Conservation (phyloP, 2,797 vertebrate species). For the Melanotaenia parkinsoni region DNA sequence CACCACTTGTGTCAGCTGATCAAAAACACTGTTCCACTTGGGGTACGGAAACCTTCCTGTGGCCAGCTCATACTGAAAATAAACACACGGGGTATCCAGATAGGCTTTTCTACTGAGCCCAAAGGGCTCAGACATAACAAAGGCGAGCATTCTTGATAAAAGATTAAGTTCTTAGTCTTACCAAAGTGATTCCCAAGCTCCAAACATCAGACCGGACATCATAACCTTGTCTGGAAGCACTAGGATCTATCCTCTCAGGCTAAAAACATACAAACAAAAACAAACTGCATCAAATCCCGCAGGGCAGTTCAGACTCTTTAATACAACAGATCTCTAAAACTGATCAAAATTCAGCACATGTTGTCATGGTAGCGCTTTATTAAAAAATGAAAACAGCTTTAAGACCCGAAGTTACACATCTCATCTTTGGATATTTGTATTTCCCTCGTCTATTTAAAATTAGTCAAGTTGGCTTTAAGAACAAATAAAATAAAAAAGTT, state of each 20-base stretch:
- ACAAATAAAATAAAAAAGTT: too few species aligned
- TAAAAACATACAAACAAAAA: constrained; percentile 68
- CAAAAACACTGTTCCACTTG: constrained; percentile 99
- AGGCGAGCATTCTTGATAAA: not conserved
- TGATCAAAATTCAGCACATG: too few species aligned
- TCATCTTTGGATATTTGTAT: too few species aligned
- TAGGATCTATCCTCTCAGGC: constrained; percentile 98
- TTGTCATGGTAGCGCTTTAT: too few species aligned
- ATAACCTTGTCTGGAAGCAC: constrained; percentile 96
- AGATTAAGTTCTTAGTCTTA: constrained; percentile 51
- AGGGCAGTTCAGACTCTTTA: too few species aligned
- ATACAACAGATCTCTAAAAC: too few species aligned
- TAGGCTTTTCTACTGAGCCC: too few species aligned
- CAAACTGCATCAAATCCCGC: not conserved
- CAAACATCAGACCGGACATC: constrained; percentile 98
- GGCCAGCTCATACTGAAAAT: constrained; percentile 92
- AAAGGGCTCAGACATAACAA: not conserved
- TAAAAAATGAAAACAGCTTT: too few species aligned
- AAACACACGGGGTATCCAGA: constrained; percentile 11
- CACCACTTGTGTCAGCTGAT: constrained; percentile 98
- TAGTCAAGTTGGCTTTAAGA: too few species aligned
- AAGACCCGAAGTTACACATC: too few species aligned
- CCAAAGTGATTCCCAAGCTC: constrained; percentile 98
- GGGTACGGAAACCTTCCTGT: constrained; percentile 97
- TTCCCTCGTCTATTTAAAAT: too few species aligned